phyloP scores from a whole-genome alignment of 2,888 invertebrate species.

The Nomada fabriciana region DNA sequence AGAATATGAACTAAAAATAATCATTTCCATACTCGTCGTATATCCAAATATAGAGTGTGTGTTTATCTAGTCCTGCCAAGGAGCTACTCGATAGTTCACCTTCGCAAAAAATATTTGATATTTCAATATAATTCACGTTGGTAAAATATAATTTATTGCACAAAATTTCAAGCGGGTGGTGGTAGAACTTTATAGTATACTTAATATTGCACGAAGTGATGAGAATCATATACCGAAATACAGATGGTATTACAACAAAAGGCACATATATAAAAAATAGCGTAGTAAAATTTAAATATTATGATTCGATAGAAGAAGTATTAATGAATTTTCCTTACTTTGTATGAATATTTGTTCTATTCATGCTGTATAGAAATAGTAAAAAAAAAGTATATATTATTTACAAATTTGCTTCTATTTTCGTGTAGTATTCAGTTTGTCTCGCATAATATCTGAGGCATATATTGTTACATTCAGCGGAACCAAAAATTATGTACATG shows the following conservation, averaged over 20 bases:
- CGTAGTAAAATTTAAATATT: neutral
- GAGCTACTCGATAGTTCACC: slow-evolving; percentile 12
- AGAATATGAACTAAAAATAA: slow-evolving; percentile 15
- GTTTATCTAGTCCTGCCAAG: slow-evolving; percentile 45
- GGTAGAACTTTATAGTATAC: slow-evolving; percentile 18
- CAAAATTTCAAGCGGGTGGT: slow-evolving; percentile 44
- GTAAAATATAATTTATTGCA: slow-evolving; percentile 28
- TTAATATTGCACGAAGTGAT: neutral
- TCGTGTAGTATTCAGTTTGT: neutral
- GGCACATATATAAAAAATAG: neutral
- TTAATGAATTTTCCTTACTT: neutral
- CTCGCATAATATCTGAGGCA: neutral
- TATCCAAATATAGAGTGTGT: slow-evolving; percentile 45
- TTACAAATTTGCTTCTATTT: neutral
- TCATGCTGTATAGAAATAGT: neutral
- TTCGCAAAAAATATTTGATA: slow-evolving; percentile 14
- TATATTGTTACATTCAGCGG: neutral
- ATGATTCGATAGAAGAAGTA: neutral
- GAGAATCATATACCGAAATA: slow-evolving; percentile 1
- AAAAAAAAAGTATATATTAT: no score
- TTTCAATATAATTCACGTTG: slow-evolving; percentile 11
- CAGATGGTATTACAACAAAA: neutral
- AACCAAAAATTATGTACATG: slow-evolving; percentile 27
- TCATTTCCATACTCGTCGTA: slow-evolving; percentile 39
- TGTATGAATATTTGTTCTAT: neutral